phyloP scores from a whole-genome alignment of 2,888 invertebrate species.

The Diplolepis rosae region DNA sequence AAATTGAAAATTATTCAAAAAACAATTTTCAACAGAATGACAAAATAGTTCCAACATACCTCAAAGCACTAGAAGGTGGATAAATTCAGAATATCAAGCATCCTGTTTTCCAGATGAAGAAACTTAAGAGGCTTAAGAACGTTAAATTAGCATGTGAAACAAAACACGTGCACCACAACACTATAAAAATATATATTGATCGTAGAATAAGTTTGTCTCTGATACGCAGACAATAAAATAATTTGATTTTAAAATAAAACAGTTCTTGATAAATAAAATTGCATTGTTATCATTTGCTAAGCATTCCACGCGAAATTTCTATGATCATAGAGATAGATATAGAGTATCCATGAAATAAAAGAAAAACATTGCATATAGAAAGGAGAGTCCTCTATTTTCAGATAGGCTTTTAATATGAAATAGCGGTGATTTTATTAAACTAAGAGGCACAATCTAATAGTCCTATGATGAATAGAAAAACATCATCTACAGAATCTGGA shows the following conservation, averaged over 20 bases:
- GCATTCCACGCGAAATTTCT: no score
- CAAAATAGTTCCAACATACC: constrained; percentile 20
- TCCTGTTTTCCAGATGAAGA: not conserved
- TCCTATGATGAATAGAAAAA: not conserved
- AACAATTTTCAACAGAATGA: no score
- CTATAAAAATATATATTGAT: constrained; percentile 35
- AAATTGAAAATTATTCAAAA: no score
- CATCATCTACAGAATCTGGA: no score
- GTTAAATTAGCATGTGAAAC: constrained; percentile 8
- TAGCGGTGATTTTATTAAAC: no score
- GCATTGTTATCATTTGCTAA: no score
- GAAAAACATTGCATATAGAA: no score
- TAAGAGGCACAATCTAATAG: no score
- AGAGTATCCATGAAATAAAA: no score
- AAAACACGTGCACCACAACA: not conserved
- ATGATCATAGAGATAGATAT: no score
- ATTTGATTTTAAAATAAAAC: not conserved
- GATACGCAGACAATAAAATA: constrained; percentile 18
- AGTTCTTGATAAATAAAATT: not conserved
- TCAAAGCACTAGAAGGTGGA: constrained; percentile 3
- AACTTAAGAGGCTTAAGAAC: constrained; percentile 17
- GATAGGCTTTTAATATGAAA: no score
- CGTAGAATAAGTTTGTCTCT: constrained; percentile 36
- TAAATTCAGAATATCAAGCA: not conserved
- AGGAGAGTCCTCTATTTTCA: no score